Base-by-base conservation (phyloP, 2,888 invertebrate genomes). In the Dimorphilus gyrociliatus region DNA sequence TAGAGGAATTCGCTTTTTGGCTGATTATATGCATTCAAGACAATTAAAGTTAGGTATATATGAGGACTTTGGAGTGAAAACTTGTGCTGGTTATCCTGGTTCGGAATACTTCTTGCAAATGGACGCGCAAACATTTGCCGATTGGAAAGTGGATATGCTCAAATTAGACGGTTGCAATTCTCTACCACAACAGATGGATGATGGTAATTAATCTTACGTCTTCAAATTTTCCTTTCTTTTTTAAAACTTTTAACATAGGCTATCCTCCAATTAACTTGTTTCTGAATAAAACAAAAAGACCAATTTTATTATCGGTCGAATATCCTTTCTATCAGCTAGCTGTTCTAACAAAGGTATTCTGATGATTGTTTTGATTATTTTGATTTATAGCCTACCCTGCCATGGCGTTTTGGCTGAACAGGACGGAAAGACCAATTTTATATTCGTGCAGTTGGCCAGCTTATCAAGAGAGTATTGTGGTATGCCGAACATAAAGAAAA, bases 371-470 rank as follows among this genome's bases (percentile, higher is more conserved):
- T n/a, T n/a, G n/a, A n/a, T n/a, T n/a, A n/a, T n/a, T n/a, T n/a
- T n/a, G n/a, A n/a, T 12, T 18, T 31, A 5, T 37, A 77, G 81
- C 90, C 1, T 97, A 94, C 65, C 86, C 90, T 0, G 80, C 79
- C 48, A 92, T 97, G 66, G 85, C 82, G 7, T 72, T 71, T 35
- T 76, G 79, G 53, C 69, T 97, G 32, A 97, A 97, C 67, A 69
- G 71, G 46, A 92, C 94, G 16, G 88, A 88, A 2, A 70, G 81
- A 14, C 72, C 78, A n/a, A 94, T 97, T 77, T 74, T 92, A 29
- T 94, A 88, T 65, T 85, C 88, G 0, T 97, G 94, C 67, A 86
- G 85, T 62, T 94, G 92, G 94, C 94, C 94, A 1, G 90, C 86
- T 28, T 97, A 97, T 41, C 40, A 45, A 25, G 38, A 38, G 23